phyloP scores from a whole-genome alignment of 2,797 vertebrate genomes.

The Pygocentrus nattereri region DNA sequence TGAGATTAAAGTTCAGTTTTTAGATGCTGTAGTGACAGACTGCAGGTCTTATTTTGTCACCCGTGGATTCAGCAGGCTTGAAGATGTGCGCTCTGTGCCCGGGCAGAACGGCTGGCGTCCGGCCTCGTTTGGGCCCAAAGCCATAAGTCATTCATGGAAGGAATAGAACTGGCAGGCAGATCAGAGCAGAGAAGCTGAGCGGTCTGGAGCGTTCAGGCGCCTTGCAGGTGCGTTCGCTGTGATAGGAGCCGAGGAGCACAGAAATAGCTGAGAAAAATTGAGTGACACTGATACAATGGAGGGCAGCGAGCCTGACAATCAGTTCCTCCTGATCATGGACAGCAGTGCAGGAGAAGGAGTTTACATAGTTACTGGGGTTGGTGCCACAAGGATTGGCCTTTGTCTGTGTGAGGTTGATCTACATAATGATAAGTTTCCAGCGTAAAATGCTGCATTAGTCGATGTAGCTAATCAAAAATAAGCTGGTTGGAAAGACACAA shows the following conservation, averaged over 20 bases:
- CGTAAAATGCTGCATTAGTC: no score
- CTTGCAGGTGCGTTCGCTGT: conserved; percentile 32
- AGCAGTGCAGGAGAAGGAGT: not conserved
- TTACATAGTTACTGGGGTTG: not conserved
- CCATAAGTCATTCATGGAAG: conserved; percentile 40
- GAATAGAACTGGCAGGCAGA: conserved; percentile 36
- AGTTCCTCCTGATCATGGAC: not conserved
- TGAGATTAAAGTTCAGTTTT: not conserved
- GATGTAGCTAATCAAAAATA: no score
- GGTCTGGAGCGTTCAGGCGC: conserved; percentile 40
- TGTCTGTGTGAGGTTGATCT: no score
- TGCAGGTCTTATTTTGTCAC: not conserved
- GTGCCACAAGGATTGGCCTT: no score
- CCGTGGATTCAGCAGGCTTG: not conserved
- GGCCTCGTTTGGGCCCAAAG: conserved; percentile 25
- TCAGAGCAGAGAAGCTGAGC: conserved; percentile 5
- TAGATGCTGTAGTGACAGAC: not conserved
- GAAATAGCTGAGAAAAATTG: conserved; percentile 55
- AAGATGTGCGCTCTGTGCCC: conserved; percentile 19
- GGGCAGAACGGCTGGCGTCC: conserved; percentile 29
- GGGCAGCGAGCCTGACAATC: not conserved
- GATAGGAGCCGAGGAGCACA: conserved; percentile 34
- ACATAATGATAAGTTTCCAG: no score
- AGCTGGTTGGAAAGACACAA: no score
- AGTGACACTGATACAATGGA: conserved; percentile 50